phyloP scores from a whole-genome alignment of 2,888 invertebrate species.

The Tipula confusa region DNA sequence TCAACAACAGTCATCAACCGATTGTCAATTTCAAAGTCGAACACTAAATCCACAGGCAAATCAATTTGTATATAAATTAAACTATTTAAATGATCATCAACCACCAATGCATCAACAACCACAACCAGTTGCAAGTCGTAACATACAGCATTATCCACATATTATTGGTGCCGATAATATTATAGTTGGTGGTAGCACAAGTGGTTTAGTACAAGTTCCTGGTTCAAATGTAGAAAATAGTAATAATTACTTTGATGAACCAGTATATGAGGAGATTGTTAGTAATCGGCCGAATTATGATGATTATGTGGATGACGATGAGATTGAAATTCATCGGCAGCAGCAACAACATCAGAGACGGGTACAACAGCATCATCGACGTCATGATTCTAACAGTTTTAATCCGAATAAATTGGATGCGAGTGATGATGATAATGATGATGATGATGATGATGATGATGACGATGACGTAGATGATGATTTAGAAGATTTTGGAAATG shows the following conservation, averaged over 20 bases:
- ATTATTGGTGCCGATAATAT: background rate
- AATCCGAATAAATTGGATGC: background rate
- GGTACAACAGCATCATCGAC: background rate
- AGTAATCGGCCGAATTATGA: constrained; percentile 41
- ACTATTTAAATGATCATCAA: background rate
- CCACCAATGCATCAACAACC: constrained; percentile 28
- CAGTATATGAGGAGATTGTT: constrained; percentile 48
- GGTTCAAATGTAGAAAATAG: constrained; percentile 27
- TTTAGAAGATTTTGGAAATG: constrained; percentile 36
- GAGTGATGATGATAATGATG: constrained; percentile 40
- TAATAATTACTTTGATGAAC: constrained; percentile 42
- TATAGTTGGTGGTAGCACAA: background rate
- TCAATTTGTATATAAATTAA: constrained; percentile 13
- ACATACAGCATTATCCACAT: constrained; percentile 28
- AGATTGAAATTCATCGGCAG: constrained; percentile 28
- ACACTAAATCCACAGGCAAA: background rate
- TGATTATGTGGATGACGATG: constrained; percentile 38
- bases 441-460: constrained; percentile 40
- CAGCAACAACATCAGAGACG: background rate
- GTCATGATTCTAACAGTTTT: background rate
- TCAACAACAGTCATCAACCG: constrained; percentile 34
- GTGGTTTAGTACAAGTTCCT: constrained; percentile 1
- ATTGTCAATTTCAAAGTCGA: background rate
- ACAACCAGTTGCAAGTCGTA: background rate
- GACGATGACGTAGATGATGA: constrained; percentile 40